phyloP scores from a whole-genome alignment of 2,797 vertebrate genomes.

The Eulemur albifrons region DNA sequence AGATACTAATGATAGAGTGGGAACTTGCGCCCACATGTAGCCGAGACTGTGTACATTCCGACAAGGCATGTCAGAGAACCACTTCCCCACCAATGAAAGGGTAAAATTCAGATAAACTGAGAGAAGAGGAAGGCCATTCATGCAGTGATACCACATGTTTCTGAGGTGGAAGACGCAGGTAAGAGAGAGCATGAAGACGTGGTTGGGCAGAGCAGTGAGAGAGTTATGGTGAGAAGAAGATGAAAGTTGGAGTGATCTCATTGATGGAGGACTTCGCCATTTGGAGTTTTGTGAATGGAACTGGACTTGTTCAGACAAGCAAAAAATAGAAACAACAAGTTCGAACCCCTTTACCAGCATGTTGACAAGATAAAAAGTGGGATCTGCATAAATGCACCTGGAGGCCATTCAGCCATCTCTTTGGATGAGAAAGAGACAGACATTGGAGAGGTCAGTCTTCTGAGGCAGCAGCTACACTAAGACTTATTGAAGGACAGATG shows the following conservation, averaged over 20 bases:
- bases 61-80: too few species aligned
- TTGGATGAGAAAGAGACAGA: background rate
- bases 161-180: background rate
- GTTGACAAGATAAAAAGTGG: background rate
- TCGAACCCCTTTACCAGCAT: background rate
- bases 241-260: background rate
- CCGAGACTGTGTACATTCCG: too few species aligned
- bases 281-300: background rate
- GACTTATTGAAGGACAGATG: background rate
- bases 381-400: background rate
- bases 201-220: background rate
- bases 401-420: background rate
- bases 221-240: background rate
- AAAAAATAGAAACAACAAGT: background rate
- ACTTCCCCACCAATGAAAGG: background rate
- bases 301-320: background rate
- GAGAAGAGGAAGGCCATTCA: background rate
- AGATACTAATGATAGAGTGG: background rate
- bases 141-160: background rate
- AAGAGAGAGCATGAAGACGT: background rate
- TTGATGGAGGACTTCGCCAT: too few species aligned
- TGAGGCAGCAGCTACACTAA: background rate
- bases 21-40: background rate
- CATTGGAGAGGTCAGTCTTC: background rate
- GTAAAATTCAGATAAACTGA: background rate